phyloP scores from a whole-genome alignment of 64 coral and sea anemone genomes.

The Platygyra sinensis region DNA sequence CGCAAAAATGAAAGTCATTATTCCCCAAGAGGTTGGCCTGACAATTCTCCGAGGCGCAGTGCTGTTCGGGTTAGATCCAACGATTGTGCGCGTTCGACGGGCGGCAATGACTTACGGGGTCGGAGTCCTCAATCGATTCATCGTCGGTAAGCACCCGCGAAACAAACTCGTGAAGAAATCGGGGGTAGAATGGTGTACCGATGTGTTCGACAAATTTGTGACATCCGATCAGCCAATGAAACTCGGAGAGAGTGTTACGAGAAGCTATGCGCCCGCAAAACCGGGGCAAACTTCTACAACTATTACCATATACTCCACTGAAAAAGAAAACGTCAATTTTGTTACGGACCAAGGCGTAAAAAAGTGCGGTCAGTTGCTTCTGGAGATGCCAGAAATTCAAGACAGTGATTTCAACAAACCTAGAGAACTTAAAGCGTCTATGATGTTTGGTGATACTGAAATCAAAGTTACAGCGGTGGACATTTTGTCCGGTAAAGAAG shows the following conservation, averaged over 20 bases:
- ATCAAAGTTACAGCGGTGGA: conserved; percentile 91
- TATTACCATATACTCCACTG: conserved; percentile 82
- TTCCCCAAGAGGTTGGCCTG: conserved; percentile 92
- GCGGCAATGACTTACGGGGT: conserved; percentile 93
- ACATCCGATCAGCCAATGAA: conserved; percentile 84
- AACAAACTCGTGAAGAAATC: conserved; percentile 86
- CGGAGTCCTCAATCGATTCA: conserved; percentile 93
- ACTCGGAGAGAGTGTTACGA: conserved; percentile 83
- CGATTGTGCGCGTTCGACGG: conserved; percentile 84
- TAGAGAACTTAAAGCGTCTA: conserved; percentile 86
- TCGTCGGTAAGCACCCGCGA: conserved; percentile 82
- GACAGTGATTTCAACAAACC: conserved; percentile 72
- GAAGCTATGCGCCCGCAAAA: conserved; percentile 95
- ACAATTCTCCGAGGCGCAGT: conserved; percentile 97
- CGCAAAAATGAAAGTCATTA: conserved; percentile 80
- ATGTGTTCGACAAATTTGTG: conserved; percentile 95
- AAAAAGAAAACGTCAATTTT: conserved; percentile 70
- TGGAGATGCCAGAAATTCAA: conserved; percentile 81
- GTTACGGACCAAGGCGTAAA: conserved; percentile 87
- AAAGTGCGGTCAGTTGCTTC: conserved; percentile 84
- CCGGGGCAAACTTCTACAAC: conserved; percentile 62
- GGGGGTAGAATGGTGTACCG: conserved; percentile 93
- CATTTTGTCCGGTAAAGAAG: conserved; percentile 81
- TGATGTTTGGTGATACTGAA: conserved; percentile 96
- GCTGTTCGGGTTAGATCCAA: conserved; percentile 92